phyloP scores from a whole-genome alignment of 2,113 vertebrate genomes.

The Carassius gibelio region DNA sequence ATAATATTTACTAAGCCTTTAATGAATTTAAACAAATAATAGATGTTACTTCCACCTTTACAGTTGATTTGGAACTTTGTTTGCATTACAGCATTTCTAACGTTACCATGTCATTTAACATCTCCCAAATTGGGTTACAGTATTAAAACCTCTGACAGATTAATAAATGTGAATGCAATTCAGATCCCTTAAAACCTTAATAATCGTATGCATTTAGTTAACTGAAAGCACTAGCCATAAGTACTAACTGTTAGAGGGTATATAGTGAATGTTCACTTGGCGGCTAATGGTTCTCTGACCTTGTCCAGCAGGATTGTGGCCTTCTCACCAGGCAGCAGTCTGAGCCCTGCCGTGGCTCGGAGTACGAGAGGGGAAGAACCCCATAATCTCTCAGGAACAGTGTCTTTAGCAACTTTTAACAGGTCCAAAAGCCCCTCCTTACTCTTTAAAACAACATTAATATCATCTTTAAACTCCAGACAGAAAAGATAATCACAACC shows the following conservation, averaged over 20 bases:
- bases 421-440: constrained; percentile 81
- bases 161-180: too few relatives aligned
- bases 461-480: neutral
- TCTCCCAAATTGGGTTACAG: neutral
- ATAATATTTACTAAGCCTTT: neutral
- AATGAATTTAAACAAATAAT: neutral
- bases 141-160: too few relatives aligned
- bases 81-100: neutral
- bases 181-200: too few relatives aligned
- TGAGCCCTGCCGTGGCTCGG: constrained; percentile 90
- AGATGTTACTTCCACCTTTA: neutral
- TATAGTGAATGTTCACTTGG: neutral
- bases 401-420: constrained; percentile 81
- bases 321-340: constrained; percentile 87
- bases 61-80: neutral
- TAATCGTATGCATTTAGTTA: too few relatives aligned
- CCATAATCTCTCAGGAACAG: constrained; percentile 80
- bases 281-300: constrained; percentile 64
- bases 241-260: neutral
- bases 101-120: neutral
- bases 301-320: constrained; percentile 82
- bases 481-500: neutral
- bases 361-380: constrained; percentile 84
- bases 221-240: too few relatives aligned
- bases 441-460: constrained; percentile 72